Evolutionary conservation across 2,113 vertebrate species (phyloP), one percentile per base, ranked within the genome.

Genomic region (Erythrocercus mccallii): DNA sequence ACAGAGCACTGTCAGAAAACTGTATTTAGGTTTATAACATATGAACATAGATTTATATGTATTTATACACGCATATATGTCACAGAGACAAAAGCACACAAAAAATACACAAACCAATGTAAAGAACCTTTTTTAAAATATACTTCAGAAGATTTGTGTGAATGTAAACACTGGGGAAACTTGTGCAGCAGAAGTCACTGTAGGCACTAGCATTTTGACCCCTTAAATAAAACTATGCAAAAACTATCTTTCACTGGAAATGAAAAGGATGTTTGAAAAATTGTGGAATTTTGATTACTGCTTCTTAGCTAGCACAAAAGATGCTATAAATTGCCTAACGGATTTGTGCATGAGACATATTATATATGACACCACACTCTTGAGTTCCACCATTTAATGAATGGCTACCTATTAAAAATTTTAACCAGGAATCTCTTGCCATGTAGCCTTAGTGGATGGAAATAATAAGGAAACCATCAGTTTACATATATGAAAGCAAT

Each of bases 131-230:
- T 76, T 88, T 85, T 85, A 3, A 85, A 96, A 95, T 96, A 97
- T 71, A 91, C 62, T 94, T 94, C 90, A 82, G 93, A 95, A 94
- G 76, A 86, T 89, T 86, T 84, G 4, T 94, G 90, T 97, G 96
- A 96, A 95, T 97, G 97, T 98, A 98, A 98, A 98, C 97, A 92
- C 83, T 79, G 88, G 79, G 77, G 87, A 88, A 97, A 97, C 21
- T 92, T 74, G 82, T 96, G 93, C 94, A 94, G 93, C 65, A 87
- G 91, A 96, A 97, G 70, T 95, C 95, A 95, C 50, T 95, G 81
- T 68, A 94, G 91, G 93, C 85, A 88, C 50, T 96, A 89, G 93
- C 84, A 96, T 96, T 96, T 76, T 96, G 91, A 95, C 81, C 81
- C 80, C 10, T 7, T 88, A 91, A 95, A 92, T 87, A 83, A 89